Base-by-base conservation (phyloP, 2,888 invertebrate species). In the Leptinotarsa rubiginosa region DNA sequence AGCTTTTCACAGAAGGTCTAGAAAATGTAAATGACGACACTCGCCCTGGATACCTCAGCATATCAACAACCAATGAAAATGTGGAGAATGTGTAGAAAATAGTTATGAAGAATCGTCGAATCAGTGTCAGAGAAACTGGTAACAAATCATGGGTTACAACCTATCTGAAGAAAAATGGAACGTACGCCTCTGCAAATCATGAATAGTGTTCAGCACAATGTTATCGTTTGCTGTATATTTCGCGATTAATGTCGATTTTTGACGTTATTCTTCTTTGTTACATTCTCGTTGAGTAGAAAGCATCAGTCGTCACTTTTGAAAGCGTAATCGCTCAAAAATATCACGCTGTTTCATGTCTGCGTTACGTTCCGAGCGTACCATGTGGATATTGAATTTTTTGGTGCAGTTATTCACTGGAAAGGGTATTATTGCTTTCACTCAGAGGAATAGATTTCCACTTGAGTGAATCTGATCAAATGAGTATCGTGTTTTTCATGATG, bases 261-360 rank as follows among this genome's bases (percentile, higher is more conserved):
- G 31, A 41, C 62, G 62, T 41, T 31, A 62, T 62, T 62, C 62
- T 62, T 12, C 41, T 62, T 62, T 62, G 62, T 62, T 62, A 25
- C 41, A 25, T 62, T 62, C 41, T 62, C 56, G 56, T 62, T n/a
- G 31, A 62, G 41, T 41, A 62, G 62, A 62, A 62, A 62, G 41
- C 62, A n/a, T 41, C 31, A 62, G 62, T 62, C 62, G 62, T 31
- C 62, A 62, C 62, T 31, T 62, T 62, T 62, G 25, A 31, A 31
- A 16, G 41, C 41, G 62, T 62, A 41, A 62, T 62, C 62, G 25
- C 41, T 62, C 62, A 62, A 62, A 62, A 25, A 41, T 62, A 62
- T 62, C 31, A 31, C 41, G 16, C 18, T 16, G n/a, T n/a, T 31
- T 62, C 62, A 62, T n/a, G 20, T 22, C 10, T 41, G 18, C 31